Evolutionary conservation across 2,113 vertebrate genomes (phyloP), one percentile per base, ranked within the genome.

Genomic region (Nesogale talazaci): DNA sequence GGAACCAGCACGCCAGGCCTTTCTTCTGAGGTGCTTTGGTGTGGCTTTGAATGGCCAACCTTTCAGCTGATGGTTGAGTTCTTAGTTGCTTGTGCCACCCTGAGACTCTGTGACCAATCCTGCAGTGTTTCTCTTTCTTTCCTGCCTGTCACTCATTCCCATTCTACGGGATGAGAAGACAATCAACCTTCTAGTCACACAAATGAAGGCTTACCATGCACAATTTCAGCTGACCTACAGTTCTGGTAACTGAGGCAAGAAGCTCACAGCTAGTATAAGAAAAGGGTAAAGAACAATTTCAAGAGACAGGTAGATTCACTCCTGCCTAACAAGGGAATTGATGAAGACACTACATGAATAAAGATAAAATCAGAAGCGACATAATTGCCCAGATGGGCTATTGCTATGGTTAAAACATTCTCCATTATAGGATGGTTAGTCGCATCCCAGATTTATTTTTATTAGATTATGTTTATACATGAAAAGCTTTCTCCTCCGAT

Each of bases 401-500:
- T 88, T 77, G n/a, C 52, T 83, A 59, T 15, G 22, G 78, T 46
- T 94, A 91, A 95, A 88, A 88, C 76, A 89, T 57, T 86, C 52
- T 91, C 72, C 74, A 77, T 67, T 83, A 61, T 65, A 83, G 46
- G 31, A 86, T 72, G 29, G 61, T 94, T 93, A 94, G 61, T 31
- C 29, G 93, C 46, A 36, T 76, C 22, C 70, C 36, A 57, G 29
- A 81, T 94, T 94, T 96, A 82, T 77, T 92, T 96, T 95, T 92
- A 95, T 89, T 89, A 46, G 75, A 27, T 85, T 93, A 81, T 79
- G 93, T 77, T 93, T 92, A 94, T 78, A 90, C n/a, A 89, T 61
- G 34, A 95, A 96, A 86, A 91, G 63, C 6, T 78, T 46, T 91
- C 88, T 81, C 84, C 83, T 74, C 14, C 93, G 87, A 80, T 7